These are phyloP conservation scores for Betta splendens DNA, from an alignment of 2,797 vertebrate genomes.

Conservation along the genomic window DNA sequence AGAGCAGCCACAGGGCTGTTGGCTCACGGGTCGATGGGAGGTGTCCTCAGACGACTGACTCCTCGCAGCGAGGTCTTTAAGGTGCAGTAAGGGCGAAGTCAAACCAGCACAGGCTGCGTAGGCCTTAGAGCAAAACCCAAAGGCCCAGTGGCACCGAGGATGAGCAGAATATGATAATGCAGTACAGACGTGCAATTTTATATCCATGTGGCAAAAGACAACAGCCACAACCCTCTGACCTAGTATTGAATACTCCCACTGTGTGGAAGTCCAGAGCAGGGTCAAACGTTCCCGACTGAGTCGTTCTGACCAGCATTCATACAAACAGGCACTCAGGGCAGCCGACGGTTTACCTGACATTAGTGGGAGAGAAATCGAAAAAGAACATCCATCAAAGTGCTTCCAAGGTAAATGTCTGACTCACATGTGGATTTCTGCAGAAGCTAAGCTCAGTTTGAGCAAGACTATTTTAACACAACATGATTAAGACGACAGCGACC, in stretches of 20 bases:
- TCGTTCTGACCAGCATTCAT: conserved; percentile 23
- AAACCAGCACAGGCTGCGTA: conserved; percentile 9
- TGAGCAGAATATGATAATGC: conserved; percentile 15
- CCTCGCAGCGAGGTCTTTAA: conserved; percentile 35
- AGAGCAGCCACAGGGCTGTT: conserved; percentile 39
- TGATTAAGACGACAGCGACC: no score
- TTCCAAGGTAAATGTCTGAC: not conserved
- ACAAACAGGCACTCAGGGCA: conserved; percentile 18
- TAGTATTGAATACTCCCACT: conserved; percentile 16
- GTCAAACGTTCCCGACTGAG: conserved; percentile 17
- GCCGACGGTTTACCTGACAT: conserved; percentile 5
- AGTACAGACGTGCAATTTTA: conserved; percentile 27
- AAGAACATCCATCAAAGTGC: conserved; percentile 1
- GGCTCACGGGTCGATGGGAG: conserved; percentile 48
- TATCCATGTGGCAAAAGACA: conserved; percentile 3
- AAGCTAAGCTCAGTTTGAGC: not conserved
- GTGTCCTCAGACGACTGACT: conserved; percentile 46
- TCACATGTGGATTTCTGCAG: not conserved
- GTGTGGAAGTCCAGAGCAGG: conserved; percentile 35
- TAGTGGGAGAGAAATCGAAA: not conserved
- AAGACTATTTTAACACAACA: not conserved
- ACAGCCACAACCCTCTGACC: conserved; percentile 6
- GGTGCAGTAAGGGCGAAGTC: conserved; percentile 9
- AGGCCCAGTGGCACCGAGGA: conserved; percentile 10
- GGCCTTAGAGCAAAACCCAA: conserved; percentile 8